Evolutionary conservation across 2,113 vertebrate species (phyloP), one percentile per base, ranked within the genome.

Genomic region (Edolisoma coerulescens): DNA sequence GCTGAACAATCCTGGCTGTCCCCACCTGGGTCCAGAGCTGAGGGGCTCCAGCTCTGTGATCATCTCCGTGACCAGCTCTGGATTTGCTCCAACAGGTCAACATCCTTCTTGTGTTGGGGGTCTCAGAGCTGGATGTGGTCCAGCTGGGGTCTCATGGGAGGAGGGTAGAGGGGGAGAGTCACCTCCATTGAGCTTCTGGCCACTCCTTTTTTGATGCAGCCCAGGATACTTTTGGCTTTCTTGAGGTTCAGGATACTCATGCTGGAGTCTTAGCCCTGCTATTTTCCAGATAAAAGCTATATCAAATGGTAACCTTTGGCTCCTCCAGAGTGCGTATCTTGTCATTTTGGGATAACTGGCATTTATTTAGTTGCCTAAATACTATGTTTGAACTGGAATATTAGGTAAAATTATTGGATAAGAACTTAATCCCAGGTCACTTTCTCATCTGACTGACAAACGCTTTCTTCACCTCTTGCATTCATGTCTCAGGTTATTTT

Each of bases 381-480:
- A 28, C 11, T 61, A 27, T 19, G 16, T 67, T 83, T 6, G 1
- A 64, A 78, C 57, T 73, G 44, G 11, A 83, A 49, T 73, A 61
- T 28, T 39, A 18, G 30, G 26, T 75, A 30, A 78, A 82, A 89
- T 64, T 82, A 71, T 52, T 93, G 35, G 21, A 50, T 50, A 23
- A 33, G 13, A 16, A 37, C 47, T 70, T 74, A 42, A 60, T 76
- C 7, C 1, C 10, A 33, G 28, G 33, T 67, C 6, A 11, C 16
- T 39, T 60, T 65, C 41, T 92, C 16, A 39, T n/a, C 28, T 69
- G 23, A n/a, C 39, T 60, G 39, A 61, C 3, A 30, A 77, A 35
- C 0, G 0, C 11, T 81, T 77, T 81, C 7, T 23, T 79, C 56
- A 33, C 53, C 45, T 60, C 21, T 76, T 27, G 1, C 10, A 13